Evolutionary conservation across 1,140 invertebrate genomes (phyloP).

Genomic region (Apocrypta bakeri): DNA sequence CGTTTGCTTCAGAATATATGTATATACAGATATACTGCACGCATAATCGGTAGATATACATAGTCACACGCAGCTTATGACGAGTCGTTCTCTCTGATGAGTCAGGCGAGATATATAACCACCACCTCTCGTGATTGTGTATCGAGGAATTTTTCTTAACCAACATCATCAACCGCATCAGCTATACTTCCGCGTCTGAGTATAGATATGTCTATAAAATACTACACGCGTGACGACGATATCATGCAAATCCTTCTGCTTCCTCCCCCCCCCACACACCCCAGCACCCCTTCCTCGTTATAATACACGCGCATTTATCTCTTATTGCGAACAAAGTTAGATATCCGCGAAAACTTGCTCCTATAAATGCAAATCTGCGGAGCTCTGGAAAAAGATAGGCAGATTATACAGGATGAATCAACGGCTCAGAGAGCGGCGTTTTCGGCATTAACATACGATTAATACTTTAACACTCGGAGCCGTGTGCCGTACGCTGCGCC

Average conservation of each 20-base stretch:
- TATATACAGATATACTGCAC: background rate
- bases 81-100: too few species aligned
- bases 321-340: background rate
- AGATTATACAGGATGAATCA: background rate
- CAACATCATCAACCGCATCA: too few species aligned
- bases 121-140: too few species aligned
- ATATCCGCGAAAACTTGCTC: background rate
- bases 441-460: constrained; percentile 27
- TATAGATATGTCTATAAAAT: too few species aligned
- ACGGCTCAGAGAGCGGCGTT: background rate
- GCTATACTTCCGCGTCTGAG: too few species aligned
- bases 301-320: too few species aligned
- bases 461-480: background rate
- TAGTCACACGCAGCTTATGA: background rate
- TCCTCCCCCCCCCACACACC: too few species aligned
- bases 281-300: too few species aligned
- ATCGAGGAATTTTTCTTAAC: too few species aligned
- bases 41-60: background rate
- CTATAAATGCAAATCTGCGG: background rate
- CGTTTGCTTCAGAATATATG: background rate
- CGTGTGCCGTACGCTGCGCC: background rate
- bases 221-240: too few species aligned
- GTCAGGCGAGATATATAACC: too few species aligned
- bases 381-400: background rate
- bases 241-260: too few species aligned